Conservation (phyloP, 2,888 invertebrate species). For the Tillus elongatus region DNA sequence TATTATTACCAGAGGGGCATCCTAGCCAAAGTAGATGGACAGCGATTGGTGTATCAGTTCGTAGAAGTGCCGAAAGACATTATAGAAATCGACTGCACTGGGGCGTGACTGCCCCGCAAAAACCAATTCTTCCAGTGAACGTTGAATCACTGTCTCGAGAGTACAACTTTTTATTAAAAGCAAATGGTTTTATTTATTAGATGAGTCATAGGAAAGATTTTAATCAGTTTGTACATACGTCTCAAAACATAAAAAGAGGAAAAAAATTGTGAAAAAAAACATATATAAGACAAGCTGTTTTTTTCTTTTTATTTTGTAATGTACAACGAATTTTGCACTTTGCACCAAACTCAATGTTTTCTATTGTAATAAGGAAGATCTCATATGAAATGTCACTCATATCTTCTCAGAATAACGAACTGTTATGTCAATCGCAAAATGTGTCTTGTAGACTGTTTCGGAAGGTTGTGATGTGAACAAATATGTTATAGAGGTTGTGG, state of each 20-base stretch:
- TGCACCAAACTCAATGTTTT: no score
- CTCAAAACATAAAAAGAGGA: slow-evolving; percentile 8
- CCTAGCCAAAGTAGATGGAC: slow-evolving; percentile 98
- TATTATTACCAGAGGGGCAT: slow-evolving; percentile 99
- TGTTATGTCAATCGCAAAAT: no score
- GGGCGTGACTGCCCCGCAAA: slow-evolving; percentile 52
- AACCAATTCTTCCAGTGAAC: slow-evolving; percentile 17
- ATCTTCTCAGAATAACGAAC: no score
- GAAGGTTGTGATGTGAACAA: slow-evolving; percentile 27
- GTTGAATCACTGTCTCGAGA: slow-evolving; percentile 31
- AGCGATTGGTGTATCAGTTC: slow-evolving; percentile 97
- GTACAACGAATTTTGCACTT: no score
- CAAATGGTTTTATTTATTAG: slow-evolving; percentile 20
- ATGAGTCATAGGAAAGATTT: slow-evolving; percentile 6
- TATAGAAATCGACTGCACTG: slow-evolving; percentile 92
- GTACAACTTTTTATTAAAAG: slow-evolving; percentile 32
- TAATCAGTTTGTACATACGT: neutral
- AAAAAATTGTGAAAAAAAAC: neutral
- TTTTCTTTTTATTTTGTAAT: no score
- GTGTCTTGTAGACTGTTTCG: slow-evolving; percentile 18
- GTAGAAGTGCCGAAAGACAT: slow-evolving; percentile 99
- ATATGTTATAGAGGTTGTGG: slow-evolving; percentile 26
- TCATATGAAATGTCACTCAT: no score
- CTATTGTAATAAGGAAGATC: no score
- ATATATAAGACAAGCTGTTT: no score